Evolutionary conservation across 2,113 vertebrate species (phyloP).

Genomic region (Cebidichthys violaceus): DNA sequence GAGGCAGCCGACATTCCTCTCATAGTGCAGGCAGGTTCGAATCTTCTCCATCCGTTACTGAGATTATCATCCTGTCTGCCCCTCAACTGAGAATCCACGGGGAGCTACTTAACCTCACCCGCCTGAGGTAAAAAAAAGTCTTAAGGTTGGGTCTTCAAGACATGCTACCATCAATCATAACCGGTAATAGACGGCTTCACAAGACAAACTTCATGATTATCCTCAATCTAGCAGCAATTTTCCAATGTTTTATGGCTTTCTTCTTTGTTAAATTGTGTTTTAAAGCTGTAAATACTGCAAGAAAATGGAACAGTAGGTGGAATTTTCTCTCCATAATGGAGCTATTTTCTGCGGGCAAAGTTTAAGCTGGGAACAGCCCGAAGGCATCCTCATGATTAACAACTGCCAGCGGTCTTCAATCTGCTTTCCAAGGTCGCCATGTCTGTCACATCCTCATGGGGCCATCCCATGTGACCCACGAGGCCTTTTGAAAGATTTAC

Average conservation of each 20-base stretch:
- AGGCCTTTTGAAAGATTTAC: neutral
- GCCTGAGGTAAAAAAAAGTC: neutral
- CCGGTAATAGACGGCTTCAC: neutral
- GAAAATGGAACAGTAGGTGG: neutral
- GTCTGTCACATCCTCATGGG: constrained; percentile 8
- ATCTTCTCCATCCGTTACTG: constrained; percentile 31
- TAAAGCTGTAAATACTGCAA: constrained; percentile 8
- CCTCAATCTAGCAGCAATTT: neutral
- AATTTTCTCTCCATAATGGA: constrained; percentile 15
- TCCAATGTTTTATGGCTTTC: constrained; percentile 3
- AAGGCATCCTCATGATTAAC: constrained; percentile 12
- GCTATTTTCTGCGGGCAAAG: constrained; percentile 5
- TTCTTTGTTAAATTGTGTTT: neutral
- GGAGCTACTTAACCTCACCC: constrained; percentile 3
- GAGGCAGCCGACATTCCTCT: constrained; percentile 51
- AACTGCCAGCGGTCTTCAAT: neutral
- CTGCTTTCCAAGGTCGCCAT: constrained; percentile 21
- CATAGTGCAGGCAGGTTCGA: constrained; percentile 30
- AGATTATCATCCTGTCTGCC: constrained; percentile 41
- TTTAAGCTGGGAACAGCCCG: constrained; percentile 11
- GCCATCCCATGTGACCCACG: constrained; percentile 2
- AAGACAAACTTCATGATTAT: constrained; percentile 1
- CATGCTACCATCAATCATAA: constrained; percentile 10
- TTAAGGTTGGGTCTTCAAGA: constrained; percentile 1
- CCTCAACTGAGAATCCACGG: constrained; percentile 15